Base-by-base conservation (phyloP, 2,888 invertebrate genomes). In the Prosopocoilus inquinatus region DNA sequence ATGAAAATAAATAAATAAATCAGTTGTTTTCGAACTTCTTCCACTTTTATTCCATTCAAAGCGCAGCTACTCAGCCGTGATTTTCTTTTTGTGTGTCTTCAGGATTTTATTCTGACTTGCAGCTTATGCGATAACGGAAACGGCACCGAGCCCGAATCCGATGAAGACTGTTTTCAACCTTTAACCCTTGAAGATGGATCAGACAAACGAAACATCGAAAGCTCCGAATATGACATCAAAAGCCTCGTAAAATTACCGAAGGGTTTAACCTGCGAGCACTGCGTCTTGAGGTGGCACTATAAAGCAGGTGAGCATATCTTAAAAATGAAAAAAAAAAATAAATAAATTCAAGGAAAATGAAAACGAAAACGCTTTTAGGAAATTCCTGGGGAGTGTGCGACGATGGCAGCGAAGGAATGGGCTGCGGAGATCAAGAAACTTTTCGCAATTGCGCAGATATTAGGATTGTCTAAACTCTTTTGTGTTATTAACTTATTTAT, bases 381-480 rank as follows among this genome's bases (percentile, higher is more conserved):
- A 76, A 76, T 58, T 67, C 67, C 7, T 76, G 75, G 75, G 76
- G 76, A 5, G 41, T 43, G 1, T 77, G 76, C 56, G 64, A 58
- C 8, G 69, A 76, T 57, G 75, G 76, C 8, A 66, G 66, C 1
- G 59, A 61, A 11, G 67, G 53, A 9, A 47, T 69, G 9, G 76
- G 76, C 4, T 77, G 76, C 63, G 77, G 76, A 13, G 66, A 70
- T 4, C 76, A 77, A 62, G 76, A 77, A 64, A 72, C 68, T 1
- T 77, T 76, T 66, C 63, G 74, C 32, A 70, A 71, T 5, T 78
- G 77, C 60, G 70, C 77, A 28, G 77, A 78, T 64, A 73, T 78
- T 53, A 44, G 65, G n/a, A 75, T 75, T 55, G 47, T 57, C 41
- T 67, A 65, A 60, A 48, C 2, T 28, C 20, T 5, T 28, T 28